These are phyloP conservation scores for Crotalus viridis DNA, from an alignment of 2,113 vertebrate species.

Conservation along the genomic window DNA sequence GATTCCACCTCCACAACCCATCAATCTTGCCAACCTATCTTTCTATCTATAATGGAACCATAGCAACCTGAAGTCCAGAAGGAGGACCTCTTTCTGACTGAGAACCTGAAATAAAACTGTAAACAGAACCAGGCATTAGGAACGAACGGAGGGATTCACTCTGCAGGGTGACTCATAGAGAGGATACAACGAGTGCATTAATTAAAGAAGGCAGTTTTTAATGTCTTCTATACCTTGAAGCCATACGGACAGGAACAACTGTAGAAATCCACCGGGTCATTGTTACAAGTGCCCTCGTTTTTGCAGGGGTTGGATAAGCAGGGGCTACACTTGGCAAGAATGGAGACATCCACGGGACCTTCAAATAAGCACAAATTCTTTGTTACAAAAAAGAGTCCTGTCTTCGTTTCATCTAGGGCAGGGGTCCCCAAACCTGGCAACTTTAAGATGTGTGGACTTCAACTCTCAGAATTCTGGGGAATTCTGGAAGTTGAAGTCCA, in stretches of 20 bases:
- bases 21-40: neutral
- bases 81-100: neutral
- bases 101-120: neutral
- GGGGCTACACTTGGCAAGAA: constrained; percentile 95
- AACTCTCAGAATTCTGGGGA: no score
- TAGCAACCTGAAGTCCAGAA: neutral
- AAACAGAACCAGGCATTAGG: neutral
- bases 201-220: neutral
- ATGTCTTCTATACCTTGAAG: constrained; percentile 82
- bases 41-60: neutral
- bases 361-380: constrained; percentile 58
- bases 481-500: no score
- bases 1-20: neutral
- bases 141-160: neutral
- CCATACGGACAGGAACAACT: constrained; percentile 94
- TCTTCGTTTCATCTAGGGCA: neutral
- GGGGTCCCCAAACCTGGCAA: no score
- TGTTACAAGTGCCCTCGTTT: constrained; percentile 94
- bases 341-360: constrained; percentile 88
- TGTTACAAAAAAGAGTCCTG: constrained; percentile 26
- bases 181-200: neutral
- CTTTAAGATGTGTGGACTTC: no score
- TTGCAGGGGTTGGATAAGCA: constrained; percentile 95
- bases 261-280: constrained; percentile 93
- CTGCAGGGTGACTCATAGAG: neutral